Percentiles rank a stretch among this genome's conserved stretches.
Evolutionary conservation across 2,113 vertebrate species (phyloP).

Genomic region (Pterocles burchelli): DNA sequence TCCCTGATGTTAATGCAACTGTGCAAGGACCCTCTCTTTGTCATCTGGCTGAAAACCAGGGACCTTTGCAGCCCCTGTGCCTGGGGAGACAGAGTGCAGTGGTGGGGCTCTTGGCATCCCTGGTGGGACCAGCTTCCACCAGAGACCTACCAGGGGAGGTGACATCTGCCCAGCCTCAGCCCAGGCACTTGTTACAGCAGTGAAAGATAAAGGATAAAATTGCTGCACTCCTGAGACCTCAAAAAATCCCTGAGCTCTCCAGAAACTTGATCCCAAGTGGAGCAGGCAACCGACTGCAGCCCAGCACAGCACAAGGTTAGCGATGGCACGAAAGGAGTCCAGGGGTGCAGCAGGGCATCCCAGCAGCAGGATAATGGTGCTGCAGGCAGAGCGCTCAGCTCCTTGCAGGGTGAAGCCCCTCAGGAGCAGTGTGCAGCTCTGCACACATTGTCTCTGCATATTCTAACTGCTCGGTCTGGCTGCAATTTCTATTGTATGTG

Average conservation of each 20-base stretch:
- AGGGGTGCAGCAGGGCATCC: neutral
- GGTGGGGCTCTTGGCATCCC: neutral
- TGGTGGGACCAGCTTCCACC: neutral
- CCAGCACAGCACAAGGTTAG: neutral
- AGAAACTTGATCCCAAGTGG: neutral
- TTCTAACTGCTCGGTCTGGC: too few species aligned
- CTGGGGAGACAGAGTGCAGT: neutral
- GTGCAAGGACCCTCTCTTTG: neutral
- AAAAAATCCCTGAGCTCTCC: neutral
- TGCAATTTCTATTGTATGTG: too few species aligned
- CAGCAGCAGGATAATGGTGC: too few species aligned
- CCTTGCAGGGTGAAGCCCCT: neutral
- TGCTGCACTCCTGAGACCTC: neutral
- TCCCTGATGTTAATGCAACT: neutral
- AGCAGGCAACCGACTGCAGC: neutral
- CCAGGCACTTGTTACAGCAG: neutral
- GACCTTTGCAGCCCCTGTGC: neutral
- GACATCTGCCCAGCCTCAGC: neutral
- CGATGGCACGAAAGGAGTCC: too few species aligned
- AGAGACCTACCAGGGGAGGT: neutral
- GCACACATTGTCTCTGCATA: too few species aligned
- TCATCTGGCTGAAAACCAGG: neutral
- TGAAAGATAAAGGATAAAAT: neutral
- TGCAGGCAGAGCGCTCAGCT: accelerated
- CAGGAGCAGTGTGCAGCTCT: neutral